A percentile compares a stretch with the other conserved stretches of the same genome.
Conservation (phyloP, 2,888 invertebrate species). For the Plutella xylostella region DNA sequence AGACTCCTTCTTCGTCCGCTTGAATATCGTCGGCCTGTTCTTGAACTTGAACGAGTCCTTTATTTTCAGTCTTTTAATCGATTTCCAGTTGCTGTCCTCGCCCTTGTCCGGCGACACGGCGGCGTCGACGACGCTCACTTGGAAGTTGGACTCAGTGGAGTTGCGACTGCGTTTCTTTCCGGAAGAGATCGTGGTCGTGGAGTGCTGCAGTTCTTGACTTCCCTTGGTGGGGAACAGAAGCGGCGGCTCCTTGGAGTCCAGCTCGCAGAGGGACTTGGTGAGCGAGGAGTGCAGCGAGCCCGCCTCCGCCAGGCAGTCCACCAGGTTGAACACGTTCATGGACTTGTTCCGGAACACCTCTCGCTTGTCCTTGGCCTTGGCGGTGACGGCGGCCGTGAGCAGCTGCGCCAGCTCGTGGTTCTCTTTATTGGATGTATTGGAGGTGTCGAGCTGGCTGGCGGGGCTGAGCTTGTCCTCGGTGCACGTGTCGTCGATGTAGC, state of each 20-base stretch:
- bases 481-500: slow-evolving; percentile 31
- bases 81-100: slow-evolving; percentile 63
- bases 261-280: slow-evolving; percentile 58
- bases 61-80: slow-evolving; percentile 62
- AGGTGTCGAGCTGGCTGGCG: slow-evolving; percentile 21
- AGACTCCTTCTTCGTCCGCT: slow-evolving; percentile 54
- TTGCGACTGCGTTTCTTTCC: slow-evolving; percentile 62
- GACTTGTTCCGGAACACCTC: slow-evolving; percentile 65
- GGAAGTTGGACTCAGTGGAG: slow-evolving; percentile 60
- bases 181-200: slow-evolving; percentile 58
- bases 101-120: slow-evolving; percentile 55
- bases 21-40: slow-evolving; percentile 60
- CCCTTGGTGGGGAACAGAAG: slow-evolving; percentile 42
- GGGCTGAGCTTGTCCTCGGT: slow-evolving; percentile 26
- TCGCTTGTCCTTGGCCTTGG: slow-evolving; percentile 47
- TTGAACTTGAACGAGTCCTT: slow-evolving; percentile 66
- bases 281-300: slow-evolving; percentile 57
- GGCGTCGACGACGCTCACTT: slow-evolving; percentile 47
- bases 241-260: slow-evolving; percentile 51
- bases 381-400: slow-evolving; percentile 32
- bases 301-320: slow-evolving; percentile 53
- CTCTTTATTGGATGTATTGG: slow-evolving; percentile 47
- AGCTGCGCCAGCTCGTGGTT: slow-evolving; percentile 42
- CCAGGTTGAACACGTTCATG: slow-evolving; percentile 59
- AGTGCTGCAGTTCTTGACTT: slow-evolving; percentile 50